Percentiles rank a stretch among this genome's conserved stretches.
Conservation (phyloP, 2,797 vertebrate genomes). For the Antrozous pallidus region DNA sequence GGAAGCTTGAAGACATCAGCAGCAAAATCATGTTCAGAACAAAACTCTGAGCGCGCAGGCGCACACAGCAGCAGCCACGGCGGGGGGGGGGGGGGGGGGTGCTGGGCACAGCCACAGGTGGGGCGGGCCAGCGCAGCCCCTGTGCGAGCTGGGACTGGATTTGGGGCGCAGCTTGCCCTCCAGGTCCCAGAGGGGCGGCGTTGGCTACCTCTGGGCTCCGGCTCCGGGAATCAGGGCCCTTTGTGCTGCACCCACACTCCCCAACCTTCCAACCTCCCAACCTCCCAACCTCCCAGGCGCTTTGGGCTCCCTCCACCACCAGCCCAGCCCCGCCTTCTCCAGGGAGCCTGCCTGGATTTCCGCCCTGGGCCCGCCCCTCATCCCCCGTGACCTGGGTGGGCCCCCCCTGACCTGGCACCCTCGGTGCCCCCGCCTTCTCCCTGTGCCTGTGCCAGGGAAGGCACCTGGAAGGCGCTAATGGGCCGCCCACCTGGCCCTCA, state of each 20-base stretch:
- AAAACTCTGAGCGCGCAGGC: not conserved
- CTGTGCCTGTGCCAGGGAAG: fast-evolving
- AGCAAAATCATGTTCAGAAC: not conserved
- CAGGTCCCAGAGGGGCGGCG: too few species aligned
- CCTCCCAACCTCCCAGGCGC: too few species aligned
- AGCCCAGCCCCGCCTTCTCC: not conserved
- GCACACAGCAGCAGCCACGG: not conserved
- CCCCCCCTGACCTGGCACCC: not conserved
- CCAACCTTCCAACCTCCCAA: not conserved
- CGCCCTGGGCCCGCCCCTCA: fast-evolving
- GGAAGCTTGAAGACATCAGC: not conserved
- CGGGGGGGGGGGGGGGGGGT: not conserved
- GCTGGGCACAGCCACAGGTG: not conserved
- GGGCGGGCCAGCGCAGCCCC: fast-evolving
- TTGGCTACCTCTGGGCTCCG: not conserved
- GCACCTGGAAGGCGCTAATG: too few species aligned
- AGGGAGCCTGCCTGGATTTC: not conserved
- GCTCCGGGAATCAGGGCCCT: not conserved
- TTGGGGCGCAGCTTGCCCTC: not conserved
- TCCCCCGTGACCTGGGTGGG: not conserved
- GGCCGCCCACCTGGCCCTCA: not conserved
- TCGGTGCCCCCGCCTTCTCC: not conserved
- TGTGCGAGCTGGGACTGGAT: fast-evolving
- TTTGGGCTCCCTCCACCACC: not conserved
- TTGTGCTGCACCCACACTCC: fast-evolving